Evolutionary conservation across 2,888 invertebrate species (phyloP), one percentile per base, ranked within the genome.

Genomic region (Hirtodrosophila confusa): DNA sequence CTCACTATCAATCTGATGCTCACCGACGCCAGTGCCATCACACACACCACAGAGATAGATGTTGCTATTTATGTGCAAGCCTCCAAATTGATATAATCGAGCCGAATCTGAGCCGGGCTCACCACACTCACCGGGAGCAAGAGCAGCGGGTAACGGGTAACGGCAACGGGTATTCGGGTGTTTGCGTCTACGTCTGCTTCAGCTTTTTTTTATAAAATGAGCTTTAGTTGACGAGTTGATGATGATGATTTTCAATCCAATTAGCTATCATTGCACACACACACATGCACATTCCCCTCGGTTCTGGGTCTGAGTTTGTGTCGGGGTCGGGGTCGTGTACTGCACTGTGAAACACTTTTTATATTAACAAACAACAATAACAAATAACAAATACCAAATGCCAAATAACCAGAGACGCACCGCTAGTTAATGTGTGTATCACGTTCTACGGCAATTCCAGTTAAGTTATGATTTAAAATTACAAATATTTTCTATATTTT

Each of bases 21-120:
- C 31, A 31, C 31, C 31, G 7, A 31, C 9, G 31, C 3, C 27
- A 35, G 17, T 17, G 17, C 17, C 17, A 36, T 11, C 36, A 36
- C 31, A 31, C 31, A 9, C 8, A 9, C 31, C 27, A 27, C 27
- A 27, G 6, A 5, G 5, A 31, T 31, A 27, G 27, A 27, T 31
- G 31, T 7, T 31, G 9, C 31, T 27, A 8, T 31, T 4, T 31
- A 31, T 31, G 8, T 31, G 31, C 7, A 31, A 7, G 31, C 3
- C 0, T 31, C 7, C 7, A 27, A 79, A 79, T 79, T 83, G 80
- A 73, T 69, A 83, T 79, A 79, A 79, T 83, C 60, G 76, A 77
- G 63, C 70, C 63, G 48, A 75, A 67, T 57, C 57, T 45, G 50
- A 57, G 36, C 12, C 48, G 27, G 36, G 51, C 47, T 31, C 61